Percentiles rank a stretch among this genome's conserved stretches.
Evolutionary conservation across 2,888 invertebrate species (phyloP).

Genomic region (Athalia cordata): DNA sequence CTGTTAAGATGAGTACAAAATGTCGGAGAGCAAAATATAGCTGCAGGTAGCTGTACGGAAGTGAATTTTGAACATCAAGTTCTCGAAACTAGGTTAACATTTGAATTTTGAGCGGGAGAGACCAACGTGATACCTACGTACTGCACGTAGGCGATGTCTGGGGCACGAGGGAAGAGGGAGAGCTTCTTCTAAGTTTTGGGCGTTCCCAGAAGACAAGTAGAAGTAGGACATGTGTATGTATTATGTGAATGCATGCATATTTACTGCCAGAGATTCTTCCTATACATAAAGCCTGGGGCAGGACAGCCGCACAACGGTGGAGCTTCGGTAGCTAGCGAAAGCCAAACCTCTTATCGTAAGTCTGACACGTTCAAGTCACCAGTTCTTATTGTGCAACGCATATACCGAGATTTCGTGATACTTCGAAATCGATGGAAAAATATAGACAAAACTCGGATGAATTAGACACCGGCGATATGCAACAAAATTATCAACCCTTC

Average conservation of each 20-base stretch:
- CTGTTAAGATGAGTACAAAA: background rate
- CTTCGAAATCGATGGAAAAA: background rate
- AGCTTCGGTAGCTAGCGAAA: too few species aligned
- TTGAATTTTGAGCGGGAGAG: slow-evolving; percentile 52
- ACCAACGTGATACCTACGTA: background rate
- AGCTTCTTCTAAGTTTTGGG: slow-evolving; percentile 25
- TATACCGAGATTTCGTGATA: background rate
- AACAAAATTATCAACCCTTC: too few species aligned
- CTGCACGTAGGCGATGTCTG: background rate
- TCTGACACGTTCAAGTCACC: slow-evolving; percentile 17
- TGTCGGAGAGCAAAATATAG: background rate
- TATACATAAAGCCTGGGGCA: too few species aligned
- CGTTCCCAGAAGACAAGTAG: slow-evolving; percentile 30
- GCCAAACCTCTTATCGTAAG: background rate
- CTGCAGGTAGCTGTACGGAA: background rate
- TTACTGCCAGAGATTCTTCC: too few species aligned
- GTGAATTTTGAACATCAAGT: slow-evolving; percentile 44
- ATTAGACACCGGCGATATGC: too few species aligned
- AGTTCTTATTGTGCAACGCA: background rate
- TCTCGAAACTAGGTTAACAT: slow-evolving; percentile 53
- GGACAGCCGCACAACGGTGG: too few species aligned
- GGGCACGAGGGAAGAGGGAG: background rate
- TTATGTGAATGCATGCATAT: too few species aligned
- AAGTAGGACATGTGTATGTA: too few species aligned
- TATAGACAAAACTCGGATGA: too few species aligned